These are phyloP conservation scores for Nyctibius bracteatus DNA, from an alignment of 2,113 vertebrate species.

Conservation along the genomic window DNA sequence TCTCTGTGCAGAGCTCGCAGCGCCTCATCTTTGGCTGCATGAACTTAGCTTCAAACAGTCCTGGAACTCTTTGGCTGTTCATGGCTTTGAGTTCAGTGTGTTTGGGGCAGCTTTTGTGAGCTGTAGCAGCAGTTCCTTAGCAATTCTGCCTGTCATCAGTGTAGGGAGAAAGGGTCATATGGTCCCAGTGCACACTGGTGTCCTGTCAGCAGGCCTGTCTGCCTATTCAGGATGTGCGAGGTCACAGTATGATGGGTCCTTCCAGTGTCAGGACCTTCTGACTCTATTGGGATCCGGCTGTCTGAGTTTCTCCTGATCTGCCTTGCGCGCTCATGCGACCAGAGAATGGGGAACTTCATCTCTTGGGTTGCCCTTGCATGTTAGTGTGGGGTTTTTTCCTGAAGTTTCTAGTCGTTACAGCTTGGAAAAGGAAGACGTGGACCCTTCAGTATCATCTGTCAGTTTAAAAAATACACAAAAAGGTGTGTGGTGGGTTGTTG, in stretches of 20 bases:
- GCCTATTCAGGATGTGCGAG: not conserved
- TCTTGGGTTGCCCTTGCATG: not conserved
- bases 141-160: not conserved
- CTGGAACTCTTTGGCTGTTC: not conserved
- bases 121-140: not conserved
- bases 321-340: not conserved
- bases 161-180: not conserved
- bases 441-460: not conserved
- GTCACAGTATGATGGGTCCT: not conserved
- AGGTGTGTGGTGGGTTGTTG: not conserved
- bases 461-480: not conserved
- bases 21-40: not conserved
- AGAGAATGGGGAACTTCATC: not conserved
- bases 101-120: not conserved
- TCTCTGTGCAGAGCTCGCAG: not conserved
- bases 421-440: not conserved
- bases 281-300: not conserved
- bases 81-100: not conserved
- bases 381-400: fast-evolving
- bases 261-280: not conserved
- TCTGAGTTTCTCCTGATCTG: not conserved
- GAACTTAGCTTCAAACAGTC: not conserved
- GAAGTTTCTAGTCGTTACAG: not conserved
- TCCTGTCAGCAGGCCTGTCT: not conserved
- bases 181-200: not conserved